These are phyloP conservation scores for Galeopterus variegatus DNA, from an alignment of 2,113 vertebrate species.

Conservation along the genomic window DNA sequence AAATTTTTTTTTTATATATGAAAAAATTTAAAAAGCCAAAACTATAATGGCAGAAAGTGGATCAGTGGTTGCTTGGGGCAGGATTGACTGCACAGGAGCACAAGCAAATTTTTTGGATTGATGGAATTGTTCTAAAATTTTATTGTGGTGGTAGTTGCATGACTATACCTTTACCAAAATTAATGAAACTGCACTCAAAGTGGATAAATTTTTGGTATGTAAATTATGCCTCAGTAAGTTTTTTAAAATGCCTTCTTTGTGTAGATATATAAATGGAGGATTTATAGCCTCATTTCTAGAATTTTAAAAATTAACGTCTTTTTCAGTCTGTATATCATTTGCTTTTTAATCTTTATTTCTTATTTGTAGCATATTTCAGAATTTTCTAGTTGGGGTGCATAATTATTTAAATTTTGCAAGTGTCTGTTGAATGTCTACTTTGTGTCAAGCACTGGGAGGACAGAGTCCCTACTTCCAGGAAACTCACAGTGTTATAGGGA, in stretches of 20 bases:
- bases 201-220: neutral
- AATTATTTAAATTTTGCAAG: conserved; percentile 35
- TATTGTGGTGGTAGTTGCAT: neutral
- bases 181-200: neutral
- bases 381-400: conserved; percentile 46
- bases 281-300: conserved; percentile 22
- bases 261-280: conserved; percentile 7
- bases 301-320: neutral
- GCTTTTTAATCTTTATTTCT: conserved; percentile 9
- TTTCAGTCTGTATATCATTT: conserved; percentile 25
- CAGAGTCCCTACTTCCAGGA: neutral
- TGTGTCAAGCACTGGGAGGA: neutral
- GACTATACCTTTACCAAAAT: neutral
- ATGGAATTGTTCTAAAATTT: neutral
- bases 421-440: neutral
- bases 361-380: neutral
- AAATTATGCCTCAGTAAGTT: neutral
- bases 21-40: neutral
- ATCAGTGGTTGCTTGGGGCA: neutral
- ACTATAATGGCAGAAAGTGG: neutral
- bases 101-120: neutral
- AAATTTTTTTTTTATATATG: neutral
- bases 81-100: neutral
- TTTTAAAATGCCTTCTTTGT: conserved; percentile 28
- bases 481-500: neutral